Base-by-base conservation (phyloP, 2,113 vertebrate genomes). In the Nematolebias whitei region DNA sequence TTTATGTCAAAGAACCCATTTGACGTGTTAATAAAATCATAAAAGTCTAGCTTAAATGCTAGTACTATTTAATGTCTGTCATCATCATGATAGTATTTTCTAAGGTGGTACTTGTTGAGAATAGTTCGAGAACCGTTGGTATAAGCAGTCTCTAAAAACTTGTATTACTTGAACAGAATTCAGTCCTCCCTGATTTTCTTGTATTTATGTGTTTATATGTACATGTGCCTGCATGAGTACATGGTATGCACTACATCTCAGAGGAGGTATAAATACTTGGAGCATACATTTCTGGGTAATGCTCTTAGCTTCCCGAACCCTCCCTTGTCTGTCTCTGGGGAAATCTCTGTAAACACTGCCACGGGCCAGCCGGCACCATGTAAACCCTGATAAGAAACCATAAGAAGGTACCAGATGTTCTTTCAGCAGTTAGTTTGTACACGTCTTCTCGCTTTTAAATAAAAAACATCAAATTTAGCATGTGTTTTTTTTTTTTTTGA, bases 321-420 rank as follows among this genome's bases (percentile, higher is more conserved):
- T 5, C 8, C 49, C 29, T 22, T 53, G 6, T 23, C 23, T 43
- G 18, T 39, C 55, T 62, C 66, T 24, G 60, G 79, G 69, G 76
- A 68, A 67, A 76, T 81, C 62, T 58, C 12, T 75, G 66, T 71
- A 84, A 88, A 89, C 86, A 81, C 49, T 38, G 35, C 19, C 39
- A 23, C 47, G 20, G 52, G 78, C 41, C 63, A 0, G 48, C 51
- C 45, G 12, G 38, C 56, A 12, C 59, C 56, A 3, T 32, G 32
- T 43, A 51, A 10, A 63, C 29, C 55, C 71, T 69, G 86, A 87
- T 84, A 84, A 87, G 79, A 66, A 53, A 10, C 29, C 50, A 22
- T 59, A 56, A 12, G 24, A 32, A 22, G 38, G 74, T 54, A 52
- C 32, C 41, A 59, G 24, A 75, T 56, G 74, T 58, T 76, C 68